A percentile compares a stretch with the other conserved stretches of the same genome.
These are phyloP conservation scores for Schrankia costaestrigalis DNA, from an alignment of 2,888 invertebrate species.

Conservation along the genomic window DNA sequence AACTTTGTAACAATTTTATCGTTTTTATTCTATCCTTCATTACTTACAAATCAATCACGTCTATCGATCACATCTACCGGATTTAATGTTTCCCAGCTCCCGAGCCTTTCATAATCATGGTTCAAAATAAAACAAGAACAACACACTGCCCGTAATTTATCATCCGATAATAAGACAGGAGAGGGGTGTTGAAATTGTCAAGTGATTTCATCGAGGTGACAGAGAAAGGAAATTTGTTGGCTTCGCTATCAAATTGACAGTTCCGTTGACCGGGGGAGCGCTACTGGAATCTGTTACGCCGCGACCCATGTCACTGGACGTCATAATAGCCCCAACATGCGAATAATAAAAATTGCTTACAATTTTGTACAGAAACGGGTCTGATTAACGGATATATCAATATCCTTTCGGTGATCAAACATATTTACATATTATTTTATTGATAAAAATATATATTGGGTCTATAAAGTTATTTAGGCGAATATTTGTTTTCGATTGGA, in stretches of 20 bases:
- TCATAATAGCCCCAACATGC: constrained; percentile 60
- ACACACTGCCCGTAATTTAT: constrained; percentile 38
- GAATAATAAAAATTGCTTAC: constrained; percentile 55
- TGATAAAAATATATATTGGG: not conserved
- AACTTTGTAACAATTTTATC: too few relatives aligned
- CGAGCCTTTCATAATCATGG: constrained; percentile 11
- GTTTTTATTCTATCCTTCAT: constrained; percentile 9
- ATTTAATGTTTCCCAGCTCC: constrained; percentile 13
- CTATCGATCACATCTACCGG: constrained; percentile 10
- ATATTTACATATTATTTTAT: not conserved
- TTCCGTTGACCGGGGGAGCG: constrained; percentile 55
- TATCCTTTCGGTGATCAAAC: constrained; percentile 29
- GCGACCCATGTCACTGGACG: constrained; percentile 65
- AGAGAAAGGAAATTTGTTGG: constrained; percentile 55
- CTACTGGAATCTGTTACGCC: constrained; percentile 58
- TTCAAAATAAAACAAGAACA: constrained; percentile 20
- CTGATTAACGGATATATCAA: constrained; percentile 50
- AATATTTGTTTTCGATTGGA: too few relatives aligned
- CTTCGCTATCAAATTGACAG: constrained; percentile 68
- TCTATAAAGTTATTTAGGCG: not conserved
- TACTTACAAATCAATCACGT: constrained; percentile 5
- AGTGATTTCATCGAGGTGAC: constrained; percentile 56
- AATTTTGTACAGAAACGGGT: constrained; percentile 43
- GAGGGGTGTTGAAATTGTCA: constrained; percentile 42
- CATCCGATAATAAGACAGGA: constrained; percentile 40